Evolutionary conservation across 2,113 vertebrate genomes (phyloP).

Genomic region (Picathartes gymnocephalus): DNA sequence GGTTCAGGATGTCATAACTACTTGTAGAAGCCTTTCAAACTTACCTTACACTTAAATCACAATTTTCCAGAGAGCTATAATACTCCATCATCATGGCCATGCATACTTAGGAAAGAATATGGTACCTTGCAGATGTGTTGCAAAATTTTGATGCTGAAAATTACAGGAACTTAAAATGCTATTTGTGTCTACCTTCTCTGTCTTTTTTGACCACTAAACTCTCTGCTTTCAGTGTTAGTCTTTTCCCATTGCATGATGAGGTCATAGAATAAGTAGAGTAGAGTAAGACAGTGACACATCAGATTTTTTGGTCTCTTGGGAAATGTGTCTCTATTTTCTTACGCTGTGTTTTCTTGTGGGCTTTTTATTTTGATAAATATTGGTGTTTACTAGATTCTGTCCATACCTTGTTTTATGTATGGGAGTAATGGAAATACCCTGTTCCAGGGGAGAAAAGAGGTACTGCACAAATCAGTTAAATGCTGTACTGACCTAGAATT

Average conservation of each 20-base stretch:
- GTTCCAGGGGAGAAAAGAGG: neutral
- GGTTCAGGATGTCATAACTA: neutral
- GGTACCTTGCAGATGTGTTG: neutral
- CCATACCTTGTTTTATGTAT: neutral
- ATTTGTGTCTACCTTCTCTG: neutral
- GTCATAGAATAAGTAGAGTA: neutral
- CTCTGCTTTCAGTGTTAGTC: neutral
- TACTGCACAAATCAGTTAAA: neutral
- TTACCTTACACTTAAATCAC: neutral
- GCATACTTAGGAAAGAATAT: neutral
- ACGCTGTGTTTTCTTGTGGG: fast-evolving
- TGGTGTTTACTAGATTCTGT: neutral
- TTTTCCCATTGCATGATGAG: neutral
- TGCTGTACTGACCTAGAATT: neutral
- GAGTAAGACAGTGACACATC: neutral
- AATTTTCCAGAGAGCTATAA: neutral
- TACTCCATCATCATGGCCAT: neutral
- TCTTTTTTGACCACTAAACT: neutral
- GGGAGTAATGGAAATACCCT: neutral
- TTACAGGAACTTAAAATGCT: neutral
- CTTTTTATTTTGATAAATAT: neutral
- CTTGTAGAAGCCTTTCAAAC: neutral
- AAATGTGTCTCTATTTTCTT: neutral
- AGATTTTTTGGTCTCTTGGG: neutral
- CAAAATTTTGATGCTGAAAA: neutral